Percentiles rank a stretch among this genome's conserved stretches.
These are phyloP conservation scores for Glyptemys insculpta DNA, from an alignment of 2,797 vertebrate species.

Conservation along the genomic window DNA sequence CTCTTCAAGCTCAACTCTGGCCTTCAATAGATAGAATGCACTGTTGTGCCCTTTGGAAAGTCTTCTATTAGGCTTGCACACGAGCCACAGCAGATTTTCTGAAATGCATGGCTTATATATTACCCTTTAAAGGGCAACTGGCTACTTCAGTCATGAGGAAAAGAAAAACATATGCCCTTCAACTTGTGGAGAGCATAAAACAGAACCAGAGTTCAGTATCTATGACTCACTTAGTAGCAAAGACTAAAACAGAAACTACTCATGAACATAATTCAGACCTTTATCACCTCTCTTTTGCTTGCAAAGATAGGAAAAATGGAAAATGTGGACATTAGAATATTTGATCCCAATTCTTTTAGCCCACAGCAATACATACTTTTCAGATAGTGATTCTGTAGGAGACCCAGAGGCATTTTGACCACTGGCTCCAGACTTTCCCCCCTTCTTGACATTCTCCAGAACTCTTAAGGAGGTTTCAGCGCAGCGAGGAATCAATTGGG, in stretches of 20 bases:
- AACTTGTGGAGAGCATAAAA: background rate
- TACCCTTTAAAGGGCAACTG: background rate
- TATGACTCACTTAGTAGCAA: background rate
- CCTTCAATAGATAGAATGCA: background rate
- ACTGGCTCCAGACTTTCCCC: constrained; percentile 83
- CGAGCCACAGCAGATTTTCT: background rate
- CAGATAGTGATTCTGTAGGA: constrained; percentile 80
- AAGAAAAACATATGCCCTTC: background rate
- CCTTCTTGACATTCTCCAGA: constrained; percentile 89
- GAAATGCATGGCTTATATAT: background rate
- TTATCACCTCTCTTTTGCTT: background rate
- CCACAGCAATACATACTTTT: constrained; percentile 80
- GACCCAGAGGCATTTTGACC: constrained; percentile 80
- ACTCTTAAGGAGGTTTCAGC: constrained; percentile 82
- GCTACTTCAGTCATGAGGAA: background rate
- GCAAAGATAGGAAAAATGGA: background rate
- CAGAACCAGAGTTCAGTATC: background rate
- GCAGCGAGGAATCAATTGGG: constrained; percentile 90
- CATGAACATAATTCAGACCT: background rate
- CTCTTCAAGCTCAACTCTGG: background rate
- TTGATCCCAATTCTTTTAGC: background rate
- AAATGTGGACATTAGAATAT: background rate
- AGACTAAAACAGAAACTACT: background rate
- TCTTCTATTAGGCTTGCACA: background rate
- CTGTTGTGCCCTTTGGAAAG: background rate